Base-by-base conservation (phyloP, 2,888 invertebrate species). In the Xylophagus ater region DNA sequence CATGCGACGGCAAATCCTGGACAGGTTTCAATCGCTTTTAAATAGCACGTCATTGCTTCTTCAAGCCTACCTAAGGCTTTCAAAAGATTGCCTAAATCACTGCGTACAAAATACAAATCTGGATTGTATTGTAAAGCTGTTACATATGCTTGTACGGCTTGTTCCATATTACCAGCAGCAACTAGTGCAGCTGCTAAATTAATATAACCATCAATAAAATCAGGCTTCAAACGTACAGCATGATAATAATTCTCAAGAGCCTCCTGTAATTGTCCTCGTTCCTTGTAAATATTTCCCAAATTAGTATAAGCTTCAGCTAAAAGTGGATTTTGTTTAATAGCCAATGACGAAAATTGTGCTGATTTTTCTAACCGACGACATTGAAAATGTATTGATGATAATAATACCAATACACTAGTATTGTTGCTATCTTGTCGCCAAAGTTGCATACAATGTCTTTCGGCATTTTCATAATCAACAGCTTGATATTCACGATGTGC, bases 1-100 rank as follows among this genome's bases (percentile, higher is more conserved):
- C 98, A 99, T 45, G 98, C 98, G 34, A 99, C 98, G 37, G 98
- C 97, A 71, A 99, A 98, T 67, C 93, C 94, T 31, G 97, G 97
- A 66, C 97, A 80, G 32, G 97, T 98, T 74, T 98, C 98, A 65
- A 98, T 98, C 45, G 98, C 96, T 76, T 97, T 98, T 71, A 99
- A 76, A 72, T 98, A 99, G 73, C 98, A 98, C 46, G 96, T 93
- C 97, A 98, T 98, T 23, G 98, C 98, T 71, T 99, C 98, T 67
- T 99, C 98, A 65, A 98, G 77, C 61, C 97, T 81, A 57, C 96
- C 94, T 59, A 99, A 78, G 50, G 97, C 97, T 76, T 99, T 98
- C 67, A 98, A 78, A 59, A 98, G 78, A 74, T 98, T 98, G 66
- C 98, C 98, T 67, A 98, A 78, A 76, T 98, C 98, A 72, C 96